Evolutionary conservation across 2,113 vertebrate species (phyloP), one percentile per base, ranked within the genome.

Genomic region (Balaeniceps rex): DNA sequence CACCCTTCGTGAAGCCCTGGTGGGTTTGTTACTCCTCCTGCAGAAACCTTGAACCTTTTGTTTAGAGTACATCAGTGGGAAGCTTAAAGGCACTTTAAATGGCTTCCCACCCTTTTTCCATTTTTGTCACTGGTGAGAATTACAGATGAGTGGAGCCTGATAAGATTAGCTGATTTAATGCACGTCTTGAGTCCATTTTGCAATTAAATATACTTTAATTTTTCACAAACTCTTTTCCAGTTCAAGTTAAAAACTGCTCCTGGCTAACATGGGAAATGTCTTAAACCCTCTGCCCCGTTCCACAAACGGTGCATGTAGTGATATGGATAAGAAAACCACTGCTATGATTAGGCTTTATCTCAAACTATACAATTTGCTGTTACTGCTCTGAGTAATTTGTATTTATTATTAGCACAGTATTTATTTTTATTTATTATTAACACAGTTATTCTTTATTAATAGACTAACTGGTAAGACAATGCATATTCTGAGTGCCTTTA

Each of bases 1-100:
- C 8, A 28, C 26, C 66, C 69, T 63, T 88, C 12, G 4, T 55
- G 44, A 87, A 82, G 54, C 77, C 76, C 52, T 80, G 42, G 22
- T 71, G 58, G 33, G 44, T 90, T 96, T 64, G 72, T 87, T 95
- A 61, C 61, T 96, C 79, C 70, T 93, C 60, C 57, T 4, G 7
- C 34, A 63, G 87, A 87, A 95, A 92, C 82, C 78, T 82, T 90
- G 76, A 90, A 83, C 84, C 55, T 83, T 94, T 88, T 94, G 83
- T 96, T 96, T 93, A 70, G 74, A 91, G 78, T 76, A 34, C 57
- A 28, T 52, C 76, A 77, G 76, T 79, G 71, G 93, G 86, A 94
- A 95, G 85, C 78, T 88, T 49, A 52, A 79, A 69, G 51, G 58
- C 58, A 4, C 70, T 87, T 34, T 16, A 69, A 89, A 69, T 47